Conservation (phyloP, 1,140 invertebrate genomes). For the Cotesia chilonis region DNA sequence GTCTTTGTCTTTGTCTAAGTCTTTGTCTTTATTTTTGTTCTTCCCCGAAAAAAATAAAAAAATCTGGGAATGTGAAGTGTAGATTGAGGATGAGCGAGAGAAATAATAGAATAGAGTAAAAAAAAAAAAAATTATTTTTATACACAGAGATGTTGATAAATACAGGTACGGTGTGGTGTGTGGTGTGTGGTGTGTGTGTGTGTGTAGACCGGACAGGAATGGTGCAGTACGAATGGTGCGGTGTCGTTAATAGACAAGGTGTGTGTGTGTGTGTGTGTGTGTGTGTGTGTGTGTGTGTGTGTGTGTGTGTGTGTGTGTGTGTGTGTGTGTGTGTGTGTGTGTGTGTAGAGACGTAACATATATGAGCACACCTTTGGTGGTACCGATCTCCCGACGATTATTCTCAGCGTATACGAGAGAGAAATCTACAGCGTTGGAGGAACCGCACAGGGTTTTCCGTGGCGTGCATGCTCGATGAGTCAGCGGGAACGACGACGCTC, state of each 20-base stretch:
- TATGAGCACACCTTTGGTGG: background rate
- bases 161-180: background rate
- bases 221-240: background rate
- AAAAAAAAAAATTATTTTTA: too few relatives aligned
- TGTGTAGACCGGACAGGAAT: background rate
- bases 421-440: slow-evolving; percentile 28
- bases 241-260: slow-evolving; percentile 25
- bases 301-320: too few relatives aligned
- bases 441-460: slow-evolving; percentile 35
- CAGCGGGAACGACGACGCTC: slow-evolving; percentile 38
- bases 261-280: too few relatives aligned
- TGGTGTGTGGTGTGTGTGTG: background rate
- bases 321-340: too few relatives aligned
- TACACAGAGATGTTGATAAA: too few relatives aligned
- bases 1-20: too few relatives aligned
- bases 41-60: too few relatives aligned
- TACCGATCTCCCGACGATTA: slow-evolving; percentile 30
- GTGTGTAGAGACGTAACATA: background rate
- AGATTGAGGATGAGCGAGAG: too few relatives aligned
- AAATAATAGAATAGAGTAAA: too few relatives aligned
- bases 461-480: slow-evolving; percentile 43
- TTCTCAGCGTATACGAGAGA: slow-evolving; percentile 34
- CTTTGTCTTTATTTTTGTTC: too few relatives aligned
- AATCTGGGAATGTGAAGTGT: too few relatives aligned
- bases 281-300: too few relatives aligned